These are phyloP conservation scores for Acomys russatus DNA, from an alignment of 2,797 vertebrate species.

Conservation along the genomic window DNA sequence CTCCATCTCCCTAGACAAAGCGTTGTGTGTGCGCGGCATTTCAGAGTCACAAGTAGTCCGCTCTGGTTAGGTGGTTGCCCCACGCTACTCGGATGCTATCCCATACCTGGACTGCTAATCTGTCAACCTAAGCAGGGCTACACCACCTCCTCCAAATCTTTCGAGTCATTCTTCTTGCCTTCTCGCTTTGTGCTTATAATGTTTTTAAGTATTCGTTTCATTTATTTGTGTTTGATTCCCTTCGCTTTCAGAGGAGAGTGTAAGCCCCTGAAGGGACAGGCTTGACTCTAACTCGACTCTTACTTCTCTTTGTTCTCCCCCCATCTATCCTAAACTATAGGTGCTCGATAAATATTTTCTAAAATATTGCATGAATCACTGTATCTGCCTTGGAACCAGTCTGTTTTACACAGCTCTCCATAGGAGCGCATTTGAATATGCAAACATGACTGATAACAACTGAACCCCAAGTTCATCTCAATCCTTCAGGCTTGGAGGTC, in stretches of 20 bases:
- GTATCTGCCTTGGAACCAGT: neutral
- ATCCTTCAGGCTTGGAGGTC: neutral
- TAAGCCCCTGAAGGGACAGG: slow-evolving; percentile 58
- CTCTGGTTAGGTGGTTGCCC: neutral
- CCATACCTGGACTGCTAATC: neutral
- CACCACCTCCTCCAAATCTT: neutral
- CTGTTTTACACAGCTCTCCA: neutral
- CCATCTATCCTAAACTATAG: neutral
- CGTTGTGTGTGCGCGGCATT: neutral
- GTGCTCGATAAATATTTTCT: slow-evolving; percentile 50
- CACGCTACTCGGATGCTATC: neutral
- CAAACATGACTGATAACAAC: neutral
- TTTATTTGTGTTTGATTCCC: neutral
- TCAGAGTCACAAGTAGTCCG: neutral
- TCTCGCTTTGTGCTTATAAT: neutral
- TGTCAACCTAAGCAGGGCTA: neutral
- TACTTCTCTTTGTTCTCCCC: neutral
- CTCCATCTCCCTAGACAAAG: slow-evolving; percentile 22
- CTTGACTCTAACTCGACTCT: neutral
- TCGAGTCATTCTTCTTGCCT: neutral
- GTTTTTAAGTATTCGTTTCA: neutral
- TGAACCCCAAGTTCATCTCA: neutral
- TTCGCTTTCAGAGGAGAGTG: neutral
- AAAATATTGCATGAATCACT: neutral
- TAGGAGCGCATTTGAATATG: neutral